Conservation (phyloP, 2,797 vertebrate species). For the Pseudomugil gertrudae region DNA sequence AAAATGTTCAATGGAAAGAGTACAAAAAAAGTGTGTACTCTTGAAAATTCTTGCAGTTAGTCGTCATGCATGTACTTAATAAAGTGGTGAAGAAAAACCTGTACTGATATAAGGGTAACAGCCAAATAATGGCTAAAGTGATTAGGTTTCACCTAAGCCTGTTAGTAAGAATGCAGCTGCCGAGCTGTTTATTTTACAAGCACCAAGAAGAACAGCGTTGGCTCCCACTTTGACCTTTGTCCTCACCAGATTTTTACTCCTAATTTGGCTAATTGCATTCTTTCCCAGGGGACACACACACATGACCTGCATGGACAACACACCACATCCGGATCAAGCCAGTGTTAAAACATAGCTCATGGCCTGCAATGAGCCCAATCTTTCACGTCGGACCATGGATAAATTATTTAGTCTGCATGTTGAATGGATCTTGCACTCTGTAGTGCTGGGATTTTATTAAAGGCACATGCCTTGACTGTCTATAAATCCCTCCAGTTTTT, state of each 20-base stretch:
- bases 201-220: constrained; percentile 53
- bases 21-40: neutral
- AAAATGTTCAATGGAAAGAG: constrained; percentile 30
- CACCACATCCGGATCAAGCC: constrained; percentile 62
- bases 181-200: constrained; percentile 65
- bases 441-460: neutral
- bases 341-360: constrained; percentile 46
- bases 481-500: constrained; percentile 12
- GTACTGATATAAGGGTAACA: neutral
- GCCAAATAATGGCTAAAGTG: constrained; percentile 26
- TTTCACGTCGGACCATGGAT: constrained; percentile 13
- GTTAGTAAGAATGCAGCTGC: constrained; percentile 42
- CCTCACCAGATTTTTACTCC: constrained; percentile 55
- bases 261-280: constrained; percentile 78
- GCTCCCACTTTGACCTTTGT: constrained; percentile 64
- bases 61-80: constrained; percentile 4
- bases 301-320: constrained; percentile 48
- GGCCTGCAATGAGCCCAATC: constrained; percentile 27
- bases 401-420: constrained; percentile 13
- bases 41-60: neutral
- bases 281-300: constrained; percentile 42
- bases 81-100: constrained; percentile 4
- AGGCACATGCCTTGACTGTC: constrained; percentile 3
- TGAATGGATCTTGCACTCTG: constrained; percentile 5
- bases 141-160: constrained; percentile 44